Evolutionary conservation across 2,113 vertebrate species (phyloP).

Genomic region (Semicossyphus pulcher): DNA sequence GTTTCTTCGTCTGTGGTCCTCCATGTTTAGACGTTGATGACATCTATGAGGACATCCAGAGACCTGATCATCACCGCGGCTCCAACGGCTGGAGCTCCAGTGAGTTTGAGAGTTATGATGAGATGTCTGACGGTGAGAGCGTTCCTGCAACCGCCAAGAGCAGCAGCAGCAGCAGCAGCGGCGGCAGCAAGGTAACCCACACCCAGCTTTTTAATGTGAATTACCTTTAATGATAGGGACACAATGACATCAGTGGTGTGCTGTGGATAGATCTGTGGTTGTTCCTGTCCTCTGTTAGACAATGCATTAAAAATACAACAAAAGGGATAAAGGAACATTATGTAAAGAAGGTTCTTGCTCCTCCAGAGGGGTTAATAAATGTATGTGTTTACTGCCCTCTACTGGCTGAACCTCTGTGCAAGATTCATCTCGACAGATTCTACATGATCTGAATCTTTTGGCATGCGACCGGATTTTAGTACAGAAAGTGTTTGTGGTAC

Average conservation of each 20-base stretch:
- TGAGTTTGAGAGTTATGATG: constrained; percentile 54
- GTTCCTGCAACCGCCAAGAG: not conserved
- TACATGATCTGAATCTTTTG: no score
- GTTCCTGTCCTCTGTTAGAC: not conserved
- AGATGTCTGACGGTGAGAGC: constrained; percentile 28
- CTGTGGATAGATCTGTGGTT: not conserved
- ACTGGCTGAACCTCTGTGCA: no score
- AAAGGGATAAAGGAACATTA: no score
- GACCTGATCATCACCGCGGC: not conserved
- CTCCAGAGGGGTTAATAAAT: no score
- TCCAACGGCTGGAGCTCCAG: constrained; percentile 52
- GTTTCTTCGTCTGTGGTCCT: not conserved
- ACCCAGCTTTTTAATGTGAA: not conserved
- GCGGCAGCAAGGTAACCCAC: constrained; percentile 28
- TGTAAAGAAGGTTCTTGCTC: no score
- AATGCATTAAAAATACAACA: not conserved
- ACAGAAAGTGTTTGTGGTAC: no score
- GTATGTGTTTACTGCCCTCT: no score
- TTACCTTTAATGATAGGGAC: not conserved
- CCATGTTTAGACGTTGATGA: constrained; percentile 26
- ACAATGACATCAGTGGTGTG: no score
- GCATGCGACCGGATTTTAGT: no score
- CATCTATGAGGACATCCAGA: constrained; percentile 58
- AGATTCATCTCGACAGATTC: no score
- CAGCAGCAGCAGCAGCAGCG: not conserved